These are phyloP conservation scores for Solenodon paradoxus DNA, from an alignment of 2,113 vertebrate genomes.

Conservation along the genomic window DNA sequence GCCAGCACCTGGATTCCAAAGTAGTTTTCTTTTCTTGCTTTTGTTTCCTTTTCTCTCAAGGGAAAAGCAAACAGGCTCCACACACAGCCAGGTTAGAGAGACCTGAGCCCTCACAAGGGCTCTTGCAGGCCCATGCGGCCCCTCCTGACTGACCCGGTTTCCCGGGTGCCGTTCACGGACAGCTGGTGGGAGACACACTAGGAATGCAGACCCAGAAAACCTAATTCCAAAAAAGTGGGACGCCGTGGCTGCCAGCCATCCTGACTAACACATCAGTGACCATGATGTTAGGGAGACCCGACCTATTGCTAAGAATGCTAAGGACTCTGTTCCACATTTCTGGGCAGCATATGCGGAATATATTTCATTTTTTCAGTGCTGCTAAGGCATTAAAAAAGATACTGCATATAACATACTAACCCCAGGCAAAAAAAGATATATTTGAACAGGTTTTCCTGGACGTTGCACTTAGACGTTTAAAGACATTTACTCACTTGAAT, in stretches of 20 bases:
- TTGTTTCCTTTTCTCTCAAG: neutral
- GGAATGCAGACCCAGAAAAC: neutral
- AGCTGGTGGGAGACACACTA: neutral
- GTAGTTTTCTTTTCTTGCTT: neutral
- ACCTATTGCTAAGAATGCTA: neutral
- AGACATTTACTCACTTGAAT: neutral
- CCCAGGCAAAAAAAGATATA: neutral
- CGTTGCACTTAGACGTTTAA: neutral
- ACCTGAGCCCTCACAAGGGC: neutral
- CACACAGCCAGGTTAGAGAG: neutral
- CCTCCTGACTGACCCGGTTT: neutral
- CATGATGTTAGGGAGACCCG: neutral
- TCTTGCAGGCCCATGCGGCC: neutral
- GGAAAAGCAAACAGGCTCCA: neutral
- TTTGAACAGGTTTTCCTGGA: neutral
- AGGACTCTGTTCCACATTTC: neutral
- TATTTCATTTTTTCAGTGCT: neutral
- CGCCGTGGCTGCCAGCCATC: neutral
- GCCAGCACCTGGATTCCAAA: neutral
- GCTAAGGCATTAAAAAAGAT: neutral
- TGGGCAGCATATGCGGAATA: neutral
- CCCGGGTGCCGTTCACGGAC: neutral
- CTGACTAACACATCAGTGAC: rapidly evolving
- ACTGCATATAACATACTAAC: neutral
- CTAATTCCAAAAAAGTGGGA: neutral